These are phyloP conservation scores for Phaenicophaeus curvirostris DNA, from an alignment of 2,797 vertebrate genomes.

Conservation along the genomic window DNA sequence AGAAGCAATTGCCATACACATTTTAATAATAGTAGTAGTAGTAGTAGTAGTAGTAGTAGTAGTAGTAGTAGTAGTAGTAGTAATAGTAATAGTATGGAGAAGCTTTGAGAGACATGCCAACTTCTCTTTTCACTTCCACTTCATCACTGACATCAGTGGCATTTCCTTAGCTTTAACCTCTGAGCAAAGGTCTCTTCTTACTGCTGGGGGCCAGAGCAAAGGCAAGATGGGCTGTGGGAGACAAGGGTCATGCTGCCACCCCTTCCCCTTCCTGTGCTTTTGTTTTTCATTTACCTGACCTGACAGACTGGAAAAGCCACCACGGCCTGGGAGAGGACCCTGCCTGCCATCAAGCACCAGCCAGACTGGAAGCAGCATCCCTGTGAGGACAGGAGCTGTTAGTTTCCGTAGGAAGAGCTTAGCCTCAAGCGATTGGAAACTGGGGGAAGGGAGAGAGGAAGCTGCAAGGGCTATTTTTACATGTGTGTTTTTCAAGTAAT, in stretches of 20 bases:
- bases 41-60: fast-evolving
- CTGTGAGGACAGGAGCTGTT: neutral
- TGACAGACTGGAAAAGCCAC: conserved; percentile 13
- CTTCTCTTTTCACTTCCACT: neutral
- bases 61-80: neutral
- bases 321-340: neutral
- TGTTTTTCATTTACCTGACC: conserved; percentile 4
- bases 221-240: neutral
- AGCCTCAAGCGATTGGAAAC: neutral
- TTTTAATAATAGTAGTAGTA: neutral
- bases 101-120: neutral
- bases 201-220: neutral
- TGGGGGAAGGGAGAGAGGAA: neutral
- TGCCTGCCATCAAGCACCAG: fast-evolving
- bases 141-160: fast-evolving
- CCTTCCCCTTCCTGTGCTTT: neutral
- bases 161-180: neutral
- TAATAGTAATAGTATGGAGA: neutral
- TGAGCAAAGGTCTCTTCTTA: neutral
- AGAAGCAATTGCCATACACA: fast-evolving
- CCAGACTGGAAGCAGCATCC: neutral
- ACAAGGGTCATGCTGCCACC: neutral
- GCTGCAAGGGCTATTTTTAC: neutral
- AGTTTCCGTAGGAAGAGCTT: neutral
- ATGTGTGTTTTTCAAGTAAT: neutral